Conservation (phyloP, 2,797 vertebrate genomes). For the Enteromius radiatus region DNA sequence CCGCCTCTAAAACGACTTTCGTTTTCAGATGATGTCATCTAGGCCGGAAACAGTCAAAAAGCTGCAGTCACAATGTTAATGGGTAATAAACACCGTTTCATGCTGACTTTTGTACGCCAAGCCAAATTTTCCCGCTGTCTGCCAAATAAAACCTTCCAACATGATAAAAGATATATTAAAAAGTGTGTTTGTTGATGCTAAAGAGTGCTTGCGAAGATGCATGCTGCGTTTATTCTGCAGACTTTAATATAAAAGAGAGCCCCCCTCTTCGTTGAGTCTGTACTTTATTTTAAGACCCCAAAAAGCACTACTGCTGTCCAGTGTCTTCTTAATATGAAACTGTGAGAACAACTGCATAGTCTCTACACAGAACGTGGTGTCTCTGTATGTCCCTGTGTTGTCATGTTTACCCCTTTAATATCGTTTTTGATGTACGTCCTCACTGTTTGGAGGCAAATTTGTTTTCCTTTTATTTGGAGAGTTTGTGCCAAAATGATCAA, state of each 20-base stretch:
- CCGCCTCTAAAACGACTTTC: background rate
- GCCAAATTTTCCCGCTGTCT: background rate
- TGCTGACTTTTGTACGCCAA: background rate
- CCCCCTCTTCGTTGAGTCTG: constrained; percentile 6
- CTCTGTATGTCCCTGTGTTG: background rate
- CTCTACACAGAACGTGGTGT: constrained; percentile 9
- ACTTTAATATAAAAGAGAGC: background rate
- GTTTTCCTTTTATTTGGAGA: constrained; percentile 21
- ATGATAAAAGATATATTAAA: background rate
- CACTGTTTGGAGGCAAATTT: constrained; percentile 15
- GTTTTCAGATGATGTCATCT: background rate
- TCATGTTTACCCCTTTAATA: constrained; percentile 5
- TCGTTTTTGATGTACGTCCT: background rate
- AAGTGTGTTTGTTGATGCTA: constrained; percentile 17
- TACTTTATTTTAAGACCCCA: constrained; percentile 32
- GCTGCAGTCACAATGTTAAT: background rate
- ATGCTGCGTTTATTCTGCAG: constrained; percentile 25
- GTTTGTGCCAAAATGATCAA: constrained; percentile 19
- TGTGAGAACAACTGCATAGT: constrained; percentile 30
- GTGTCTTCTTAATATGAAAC: constrained; percentile 33
- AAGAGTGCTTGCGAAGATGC: constrained; percentile 26
- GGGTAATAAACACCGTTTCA: background rate
- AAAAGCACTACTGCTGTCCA: constrained; percentile 45
- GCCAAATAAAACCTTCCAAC: constrained; percentile 12
- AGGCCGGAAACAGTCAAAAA: background rate